Evolutionary conservation across 2,888 invertebrate genomes (phyloP).

Genomic region (Noctua janthina): DNA sequence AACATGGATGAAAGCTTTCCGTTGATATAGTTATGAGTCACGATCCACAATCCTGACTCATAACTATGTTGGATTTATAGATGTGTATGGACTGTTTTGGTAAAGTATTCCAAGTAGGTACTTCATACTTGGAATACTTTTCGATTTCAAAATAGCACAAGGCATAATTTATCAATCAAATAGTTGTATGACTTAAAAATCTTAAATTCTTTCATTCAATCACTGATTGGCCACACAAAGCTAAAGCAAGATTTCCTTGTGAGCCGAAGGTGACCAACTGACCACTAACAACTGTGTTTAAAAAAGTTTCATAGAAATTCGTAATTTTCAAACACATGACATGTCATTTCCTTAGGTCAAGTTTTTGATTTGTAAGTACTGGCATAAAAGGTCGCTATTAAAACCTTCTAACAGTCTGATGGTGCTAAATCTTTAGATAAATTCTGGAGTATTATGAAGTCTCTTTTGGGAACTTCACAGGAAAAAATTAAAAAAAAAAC

Average conservation of each 20-base stretch:
- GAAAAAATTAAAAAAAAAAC: not conserved
- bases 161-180: not conserved
- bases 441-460: not conserved
- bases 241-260: not conserved
- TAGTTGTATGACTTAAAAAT: not conserved
- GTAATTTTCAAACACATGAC: too few relatives aligned
- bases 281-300: too few relatives aligned
- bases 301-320: too few relatives aligned
- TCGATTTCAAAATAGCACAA: not conserved
- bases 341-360: not conserved
- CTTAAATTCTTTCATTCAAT: not conserved
- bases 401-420: not conserved
- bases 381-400: not conserved
- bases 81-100: not conserved
- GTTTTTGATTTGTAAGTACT: not conserved
- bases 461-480: not conserved
- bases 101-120: not conserved
- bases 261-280: too few relatives aligned
- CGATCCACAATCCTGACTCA: not conserved
- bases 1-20: conserved; percentile 56
- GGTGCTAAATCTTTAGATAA: not conserved
- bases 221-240: not conserved
- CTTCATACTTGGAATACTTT: too few relatives aligned
- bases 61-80: conserved; percentile 18
- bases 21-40: conserved; percentile 52